Conservation (phyloP, 2,113 vertebrate species). For the Bambusicola thoracicus region DNA sequence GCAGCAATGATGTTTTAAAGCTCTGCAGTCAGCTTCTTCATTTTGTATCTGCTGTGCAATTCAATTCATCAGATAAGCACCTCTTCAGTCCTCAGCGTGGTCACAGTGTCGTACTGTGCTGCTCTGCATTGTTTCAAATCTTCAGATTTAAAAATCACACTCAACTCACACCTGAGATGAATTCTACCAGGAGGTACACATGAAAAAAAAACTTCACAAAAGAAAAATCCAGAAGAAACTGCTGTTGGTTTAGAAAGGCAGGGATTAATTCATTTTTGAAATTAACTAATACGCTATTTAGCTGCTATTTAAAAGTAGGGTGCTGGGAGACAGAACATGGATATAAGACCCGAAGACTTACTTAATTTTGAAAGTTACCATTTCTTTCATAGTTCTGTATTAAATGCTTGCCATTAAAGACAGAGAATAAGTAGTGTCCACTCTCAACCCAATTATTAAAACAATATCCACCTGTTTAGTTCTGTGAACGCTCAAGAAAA, state of each 20-base stretch:
- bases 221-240: background rate
- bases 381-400: background rate
- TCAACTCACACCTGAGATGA: background rate
- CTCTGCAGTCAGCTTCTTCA: background rate
- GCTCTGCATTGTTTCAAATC: background rate
- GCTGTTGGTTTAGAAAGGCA: background rate
- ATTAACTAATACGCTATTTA: background rate
- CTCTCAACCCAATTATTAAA: background rate
- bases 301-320: background rate
- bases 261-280: background rate
- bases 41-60: background rate
- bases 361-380: background rate
- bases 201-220: background rate
- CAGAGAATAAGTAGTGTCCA: background rate
- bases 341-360: background rate
- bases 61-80: background rate
- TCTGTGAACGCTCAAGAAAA: background rate
- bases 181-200: background rate
- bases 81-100: background rate
- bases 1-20: background rate
- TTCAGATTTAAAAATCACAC: background rate
- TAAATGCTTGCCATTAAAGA: background rate
- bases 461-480: conserved; percentile 57
- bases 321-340: background rate
- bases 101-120: background rate